Evolutionary conservation across 2,113 vertebrate species (phyloP), one percentile per base, ranked within the genome.

Genomic region (Leucopsar rothschildi): DNA sequence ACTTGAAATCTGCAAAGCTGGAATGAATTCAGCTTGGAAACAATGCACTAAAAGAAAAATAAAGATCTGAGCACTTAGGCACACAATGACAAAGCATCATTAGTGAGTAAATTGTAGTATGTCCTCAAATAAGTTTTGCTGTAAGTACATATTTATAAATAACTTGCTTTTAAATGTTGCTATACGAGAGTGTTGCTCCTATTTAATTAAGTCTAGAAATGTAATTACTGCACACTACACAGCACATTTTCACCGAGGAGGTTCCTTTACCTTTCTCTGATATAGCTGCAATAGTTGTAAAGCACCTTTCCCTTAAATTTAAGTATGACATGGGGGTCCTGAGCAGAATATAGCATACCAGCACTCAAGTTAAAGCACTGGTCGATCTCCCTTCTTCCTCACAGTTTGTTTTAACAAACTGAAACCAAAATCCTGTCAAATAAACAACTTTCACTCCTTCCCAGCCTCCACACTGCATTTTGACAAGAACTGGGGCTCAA

Each of bases 1-100:
- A 66, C 87, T 95, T 78, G 93, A 94, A 88, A 90, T 78, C 55
- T 96, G 73, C 35, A 72, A 77, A 57, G n/a, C 35, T 86, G 82
- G 39, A 72, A 92, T 59, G 40, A 88, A 88, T 95, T 92, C 68
- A 88, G 56, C 63, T 90, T 33, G 44, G 52, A 88, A 95, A 93
- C 63, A 88, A 83, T 21, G 50, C n/a, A n/a, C 56, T 60, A 55
- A 75, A 75, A 80, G 71, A 60, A 95, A 90, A 93, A 82, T 60
- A 85, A 94, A 88, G 66, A 55, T 78, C 75, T 90, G 68, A 90
- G 27, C 37, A 47, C 55, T 86, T 88, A 88, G 88, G 56, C 39
- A 83, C 49, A 71, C 47, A 70, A 17, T 75, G 68, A 61, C 24
- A 90, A 90, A 83, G 15, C 45, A 68, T 82, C 3, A 3, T 91